A percentile compares a stretch with the other conserved stretches of the same genome.
Evolutionary conservation across 2,797 vertebrate genomes (phyloP).

Genomic region (Gobio occitaniae): DNA sequence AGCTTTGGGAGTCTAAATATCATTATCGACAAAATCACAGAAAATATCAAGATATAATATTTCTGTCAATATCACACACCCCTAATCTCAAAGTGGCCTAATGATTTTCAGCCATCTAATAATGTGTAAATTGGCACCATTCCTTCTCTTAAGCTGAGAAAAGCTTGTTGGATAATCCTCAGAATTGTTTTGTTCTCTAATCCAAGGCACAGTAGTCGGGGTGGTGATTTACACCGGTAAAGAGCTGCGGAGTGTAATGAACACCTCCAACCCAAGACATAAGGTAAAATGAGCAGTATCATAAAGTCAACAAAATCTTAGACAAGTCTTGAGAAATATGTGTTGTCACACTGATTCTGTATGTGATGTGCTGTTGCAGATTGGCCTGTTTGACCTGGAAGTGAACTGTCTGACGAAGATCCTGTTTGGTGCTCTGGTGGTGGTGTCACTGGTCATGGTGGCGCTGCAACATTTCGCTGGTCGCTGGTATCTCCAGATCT

Average conservation of each 20-base stretch:
- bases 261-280: slow-evolving; percentile 94
- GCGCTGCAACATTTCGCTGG: slow-evolving; percentile 96
- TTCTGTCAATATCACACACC: neutral
- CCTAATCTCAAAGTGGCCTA: neutral
- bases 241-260: slow-evolving; percentile 98
- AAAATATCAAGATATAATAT: neutral
- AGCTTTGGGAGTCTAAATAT: neutral
- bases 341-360: no score
- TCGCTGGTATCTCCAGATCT: slow-evolving; percentile 98
- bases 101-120: slow-evolving; percentile 51
- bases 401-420: slow-evolving; percentile 99
- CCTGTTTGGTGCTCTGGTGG: slow-evolving; percentile 92
- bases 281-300: slow-evolving; percentile 83
- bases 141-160: neutral
- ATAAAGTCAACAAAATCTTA: neutral
- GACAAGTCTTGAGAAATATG: neutral
- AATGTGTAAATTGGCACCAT: slow-evolving; percentile 25
- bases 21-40: neutral
- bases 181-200: slow-evolving; percentile 18
- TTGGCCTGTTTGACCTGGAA: slow-evolving; percentile 96
- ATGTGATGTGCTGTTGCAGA: slow-evolving; percentile 73
- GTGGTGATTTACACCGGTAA: slow-evolving; percentile 97
- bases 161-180: slow-evolving; percentile 20
- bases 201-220: slow-evolving; percentile 92
- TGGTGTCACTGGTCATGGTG: slow-evolving; percentile 97